phyloP scores from a whole-genome alignment of 2,888 invertebrate genomes.

The Colletes collaris region DNA sequence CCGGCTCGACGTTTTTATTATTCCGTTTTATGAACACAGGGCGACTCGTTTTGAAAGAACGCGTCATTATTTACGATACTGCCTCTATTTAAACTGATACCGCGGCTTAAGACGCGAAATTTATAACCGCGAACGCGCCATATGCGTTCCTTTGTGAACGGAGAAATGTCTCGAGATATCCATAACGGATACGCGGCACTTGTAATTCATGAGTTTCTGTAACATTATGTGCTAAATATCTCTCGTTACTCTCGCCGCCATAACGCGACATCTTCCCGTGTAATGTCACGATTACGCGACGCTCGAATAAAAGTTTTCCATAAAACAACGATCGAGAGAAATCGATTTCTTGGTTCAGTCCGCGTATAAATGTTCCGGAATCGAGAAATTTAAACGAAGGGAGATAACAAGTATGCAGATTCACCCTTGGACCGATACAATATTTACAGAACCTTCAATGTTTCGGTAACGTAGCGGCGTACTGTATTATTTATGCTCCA shows the following conservation, averaged over 20 bases:
- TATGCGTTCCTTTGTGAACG: conserved; percentile 45
- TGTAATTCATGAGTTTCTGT: conserved; percentile 48
- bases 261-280: conserved; percentile 13
- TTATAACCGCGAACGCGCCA: conserved; percentile 46
- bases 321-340: conserved; percentile 1
- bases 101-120: conserved; percentile 51
- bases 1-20: conserved; percentile 32
- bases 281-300: conserved; percentile 13
- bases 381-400: conserved; percentile 1
- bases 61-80: conserved; percentile 54
- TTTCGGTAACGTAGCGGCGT: conserved; percentile 75
- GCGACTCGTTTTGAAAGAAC: conserved; percentile 37
- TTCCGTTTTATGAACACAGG: conserved; percentile 38
- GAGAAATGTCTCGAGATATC: conserved; percentile 42
- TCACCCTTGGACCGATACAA: conserved; percentile 55
- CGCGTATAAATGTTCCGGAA: not conserved
- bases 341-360: no score
- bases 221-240: conserved; percentile 57
- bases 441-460: conserved; percentile 78
- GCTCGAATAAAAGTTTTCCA: not conserved
- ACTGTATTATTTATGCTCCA: conserved; percentile 81
- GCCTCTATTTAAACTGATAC: conserved; percentile 55
- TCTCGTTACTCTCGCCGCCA: conserved; percentile 23
- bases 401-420: conserved; percentile 58
- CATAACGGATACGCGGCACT: conserved; percentile 54